Percentiles rank a stretch among this genome's conserved stretches.
phyloP scores from a whole-genome alignment of 2,113 vertebrate species.

The Merops nubicus region DNA sequence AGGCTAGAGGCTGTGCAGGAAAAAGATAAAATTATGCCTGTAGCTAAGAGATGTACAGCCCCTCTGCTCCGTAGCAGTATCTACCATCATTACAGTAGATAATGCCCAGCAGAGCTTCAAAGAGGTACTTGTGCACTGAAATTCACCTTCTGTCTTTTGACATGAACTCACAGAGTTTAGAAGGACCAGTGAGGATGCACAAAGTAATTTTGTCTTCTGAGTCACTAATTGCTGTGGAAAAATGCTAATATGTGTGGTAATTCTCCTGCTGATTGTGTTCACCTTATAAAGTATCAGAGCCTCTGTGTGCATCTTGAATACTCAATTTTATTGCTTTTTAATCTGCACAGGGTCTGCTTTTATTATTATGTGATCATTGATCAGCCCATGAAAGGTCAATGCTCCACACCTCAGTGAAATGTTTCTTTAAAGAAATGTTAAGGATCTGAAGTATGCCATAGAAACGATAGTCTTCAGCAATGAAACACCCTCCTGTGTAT shows the following conservation, averaged over 20 bases:
- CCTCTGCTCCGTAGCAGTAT: not conserved
- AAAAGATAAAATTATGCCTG: not conserved
- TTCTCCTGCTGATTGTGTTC: not conserved
- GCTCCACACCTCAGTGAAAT: not conserved
- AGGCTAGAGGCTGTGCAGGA: not conserved
- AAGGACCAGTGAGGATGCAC: not conserved
- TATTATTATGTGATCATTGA: not conserved
- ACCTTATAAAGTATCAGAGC: not conserved
- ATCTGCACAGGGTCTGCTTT: not conserved
- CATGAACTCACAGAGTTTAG: not conserved
- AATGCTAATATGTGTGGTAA: not conserved
- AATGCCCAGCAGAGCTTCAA: not conserved
- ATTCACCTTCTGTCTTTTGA: not conserved
- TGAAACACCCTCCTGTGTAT: not conserved
- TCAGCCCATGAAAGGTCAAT: not conserved
- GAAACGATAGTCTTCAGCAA: not conserved
- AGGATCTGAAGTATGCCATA: not conserved
- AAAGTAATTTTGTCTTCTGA: not conserved
- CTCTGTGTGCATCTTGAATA: not conserved
- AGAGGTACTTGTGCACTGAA: not conserved
- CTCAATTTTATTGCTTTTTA: not conserved
- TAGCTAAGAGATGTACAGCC: not conserved
- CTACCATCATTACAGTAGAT: not conserved
- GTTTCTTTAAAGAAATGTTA: not conserved
- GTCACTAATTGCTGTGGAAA: not conserved